Conservation (phyloP, 1,140 invertebrate species). For the Papilio aristodemus region DNA sequence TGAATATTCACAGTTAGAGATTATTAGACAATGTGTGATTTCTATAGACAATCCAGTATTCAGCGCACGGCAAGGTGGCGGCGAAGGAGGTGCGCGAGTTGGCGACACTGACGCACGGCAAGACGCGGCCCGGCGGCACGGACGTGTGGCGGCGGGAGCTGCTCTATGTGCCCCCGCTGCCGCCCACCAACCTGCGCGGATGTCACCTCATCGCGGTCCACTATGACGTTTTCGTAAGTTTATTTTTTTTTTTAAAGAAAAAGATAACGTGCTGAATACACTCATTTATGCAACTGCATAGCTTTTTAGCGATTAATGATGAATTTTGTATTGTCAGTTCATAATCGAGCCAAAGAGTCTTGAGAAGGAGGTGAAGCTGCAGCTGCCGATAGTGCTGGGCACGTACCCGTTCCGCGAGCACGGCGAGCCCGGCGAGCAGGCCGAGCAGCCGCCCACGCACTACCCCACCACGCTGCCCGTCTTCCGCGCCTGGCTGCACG, state of each 20-base stretch:
- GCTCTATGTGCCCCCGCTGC: constrained; percentile 95
- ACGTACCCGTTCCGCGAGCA: constrained; percentile 92
- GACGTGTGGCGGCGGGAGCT: constrained; percentile 95
- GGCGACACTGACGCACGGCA: constrained; percentile 89
- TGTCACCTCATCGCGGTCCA: constrained; percentile 97
- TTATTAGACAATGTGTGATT: too few species aligned
- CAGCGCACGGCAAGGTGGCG: constrained; percentile 91
- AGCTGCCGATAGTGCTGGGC: constrained; percentile 94
- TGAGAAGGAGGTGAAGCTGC: constrained; percentile 95
- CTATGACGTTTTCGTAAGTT: constrained; percentile 97
- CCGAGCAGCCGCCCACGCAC: constrained; percentile 85
- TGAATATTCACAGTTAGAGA: not conserved
- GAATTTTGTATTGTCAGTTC: constrained; percentile 82
- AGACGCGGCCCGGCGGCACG: constrained; percentile 89
- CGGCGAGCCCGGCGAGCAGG: constrained; percentile 72
- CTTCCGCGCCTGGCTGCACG: constrained; percentile 93
- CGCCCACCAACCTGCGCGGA: constrained; percentile 96
- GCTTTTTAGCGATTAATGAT: too few species aligned
- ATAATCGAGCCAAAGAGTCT: constrained; percentile 94
- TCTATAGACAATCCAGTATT: constrained; percentile 93
- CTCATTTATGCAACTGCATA: too few species aligned
- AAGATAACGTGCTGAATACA: too few species aligned
- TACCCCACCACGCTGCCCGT: constrained; percentile 96
- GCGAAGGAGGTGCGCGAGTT: constrained; percentile 93
- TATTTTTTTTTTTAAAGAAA: too few species aligned